phyloP scores from a whole-genome alignment of 1,140 invertebrate genomes.

The Elysia chlorotica region DNA sequence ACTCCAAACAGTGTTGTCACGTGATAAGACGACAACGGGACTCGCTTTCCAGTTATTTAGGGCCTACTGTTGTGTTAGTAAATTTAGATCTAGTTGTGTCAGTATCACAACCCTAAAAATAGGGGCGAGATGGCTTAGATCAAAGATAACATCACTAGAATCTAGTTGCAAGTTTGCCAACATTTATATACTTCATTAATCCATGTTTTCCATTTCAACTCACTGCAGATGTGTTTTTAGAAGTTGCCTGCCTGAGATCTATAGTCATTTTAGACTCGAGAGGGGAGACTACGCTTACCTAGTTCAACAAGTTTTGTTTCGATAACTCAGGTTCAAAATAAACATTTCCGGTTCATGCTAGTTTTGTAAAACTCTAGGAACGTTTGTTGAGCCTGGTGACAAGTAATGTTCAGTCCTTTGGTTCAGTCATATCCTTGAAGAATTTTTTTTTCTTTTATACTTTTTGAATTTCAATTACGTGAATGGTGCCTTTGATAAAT shows the following conservation, averaged over 20 bases:
- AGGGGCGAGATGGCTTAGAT: too few species aligned
- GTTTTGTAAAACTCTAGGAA: neutral
- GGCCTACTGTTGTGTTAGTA: neutral
- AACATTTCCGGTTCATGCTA: neutral
- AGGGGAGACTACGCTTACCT: neutral
- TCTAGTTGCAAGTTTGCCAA: neutral
- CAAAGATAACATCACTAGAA: too few species aligned
- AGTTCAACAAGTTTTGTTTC: neutral
- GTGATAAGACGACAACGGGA: neutral
- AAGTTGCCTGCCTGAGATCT: too few species aligned
- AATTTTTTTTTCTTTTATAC: neutral
- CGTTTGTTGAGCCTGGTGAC: neutral
- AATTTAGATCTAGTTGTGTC: neutral
- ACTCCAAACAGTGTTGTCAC: neutral
- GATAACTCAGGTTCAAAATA: neutral
- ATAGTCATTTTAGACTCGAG: too few species aligned
- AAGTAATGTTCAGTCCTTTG: too few species aligned
- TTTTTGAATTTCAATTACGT: neutral
- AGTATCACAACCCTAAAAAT: too few species aligned
- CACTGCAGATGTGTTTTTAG: too few species aligned
- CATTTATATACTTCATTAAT: too few species aligned
- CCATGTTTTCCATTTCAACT: too few species aligned
- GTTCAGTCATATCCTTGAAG: neutral
- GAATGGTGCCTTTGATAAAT: neutral
- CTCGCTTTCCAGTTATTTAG: neutral